Evolutionary conservation across 1,140 invertebrate species (phyloP).

Genomic region (Caenorhabditis inopinata): DNA sequence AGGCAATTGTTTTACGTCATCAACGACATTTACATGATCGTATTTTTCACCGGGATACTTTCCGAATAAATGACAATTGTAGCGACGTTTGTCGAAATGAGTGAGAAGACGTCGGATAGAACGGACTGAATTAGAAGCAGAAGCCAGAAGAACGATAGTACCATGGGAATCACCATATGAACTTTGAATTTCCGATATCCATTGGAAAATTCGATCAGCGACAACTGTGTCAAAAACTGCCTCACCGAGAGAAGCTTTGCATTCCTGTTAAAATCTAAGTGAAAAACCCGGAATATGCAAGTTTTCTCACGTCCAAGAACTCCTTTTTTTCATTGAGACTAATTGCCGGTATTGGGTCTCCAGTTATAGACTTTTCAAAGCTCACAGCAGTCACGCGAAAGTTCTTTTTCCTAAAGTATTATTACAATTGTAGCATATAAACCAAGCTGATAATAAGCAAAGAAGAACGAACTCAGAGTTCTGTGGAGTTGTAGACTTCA

Average conservation of each 20-base stretch:
- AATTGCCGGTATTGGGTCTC: conserved; percentile 1
- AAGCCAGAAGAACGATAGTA: background rate
- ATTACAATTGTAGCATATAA: too few relatives aligned
- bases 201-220: conserved; percentile 5
- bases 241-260: background rate
- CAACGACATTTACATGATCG: background rate
- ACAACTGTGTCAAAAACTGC: background rate
- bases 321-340: background rate
- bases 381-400: conserved; percentile 1
- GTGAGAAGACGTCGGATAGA: conserved; percentile 3
- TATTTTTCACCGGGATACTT: background rate
- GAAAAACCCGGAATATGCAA: too few relatives aligned
- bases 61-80: conserved; percentile 23
- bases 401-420: background rate
- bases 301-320: background rate
- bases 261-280: background rate
- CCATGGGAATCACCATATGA: background rate
- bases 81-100: conserved; percentile 4
- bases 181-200: background rate
- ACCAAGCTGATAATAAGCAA: background rate
- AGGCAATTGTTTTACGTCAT: background rate
- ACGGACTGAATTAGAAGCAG: background rate
- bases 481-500: conserved; percentile 10
- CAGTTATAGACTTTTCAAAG: background rate
- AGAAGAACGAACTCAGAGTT: background rate